Conservation (phyloP, 1,140 invertebrate genomes). For the Drosophila nasuta region DNA sequence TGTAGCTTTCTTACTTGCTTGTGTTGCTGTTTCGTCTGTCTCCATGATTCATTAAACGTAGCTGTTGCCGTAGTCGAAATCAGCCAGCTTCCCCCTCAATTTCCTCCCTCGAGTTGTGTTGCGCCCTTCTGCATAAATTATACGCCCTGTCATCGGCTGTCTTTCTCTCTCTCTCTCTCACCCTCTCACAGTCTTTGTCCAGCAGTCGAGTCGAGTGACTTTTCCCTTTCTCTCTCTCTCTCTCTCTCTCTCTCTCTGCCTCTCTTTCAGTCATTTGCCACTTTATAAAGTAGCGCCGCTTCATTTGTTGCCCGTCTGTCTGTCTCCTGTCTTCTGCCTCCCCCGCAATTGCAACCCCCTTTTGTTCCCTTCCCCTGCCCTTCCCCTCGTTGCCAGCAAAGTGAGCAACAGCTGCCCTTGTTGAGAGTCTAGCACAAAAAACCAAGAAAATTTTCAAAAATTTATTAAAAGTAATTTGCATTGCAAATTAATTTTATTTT, state of each 20-base stretch:
- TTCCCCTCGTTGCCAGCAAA: neutral
- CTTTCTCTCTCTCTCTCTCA: slow-evolving; percentile 7
- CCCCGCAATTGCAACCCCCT: neutral
- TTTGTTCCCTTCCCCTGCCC: neutral
- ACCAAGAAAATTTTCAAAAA: slow-evolving; percentile 48
- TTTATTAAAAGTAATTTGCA: slow-evolving; percentile 74
- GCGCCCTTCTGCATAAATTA: slow-evolving; percentile 33
- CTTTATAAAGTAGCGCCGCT: slow-evolving; percentile 47
- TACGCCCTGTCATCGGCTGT: slow-evolving; percentile 43
- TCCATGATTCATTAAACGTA: slow-evolving; percentile 31
- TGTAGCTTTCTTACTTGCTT: no score
- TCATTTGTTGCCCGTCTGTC: slow-evolving; percentile 42
- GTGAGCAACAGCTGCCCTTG: slow-evolving; percentile 44
- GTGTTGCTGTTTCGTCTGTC: slow-evolving; percentile 7
- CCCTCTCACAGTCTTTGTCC: neutral
- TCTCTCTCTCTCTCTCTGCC: neutral
- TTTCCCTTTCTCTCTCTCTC: no score
- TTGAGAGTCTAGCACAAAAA: neutral
- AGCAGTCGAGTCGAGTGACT: slow-evolving; percentile 8
- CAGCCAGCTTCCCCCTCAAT: neutral
- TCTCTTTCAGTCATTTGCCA: slow-evolving; percentile 24
- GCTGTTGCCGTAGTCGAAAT: neutral
- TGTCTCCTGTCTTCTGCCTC: neutral
- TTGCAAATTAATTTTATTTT: slow-evolving; percentile 75
- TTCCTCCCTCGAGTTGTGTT: neutral